Evolutionary conservation across 92 coral and sea anemone genomes (phyloP).

Genomic region (Actinostola sp.): DNA sequence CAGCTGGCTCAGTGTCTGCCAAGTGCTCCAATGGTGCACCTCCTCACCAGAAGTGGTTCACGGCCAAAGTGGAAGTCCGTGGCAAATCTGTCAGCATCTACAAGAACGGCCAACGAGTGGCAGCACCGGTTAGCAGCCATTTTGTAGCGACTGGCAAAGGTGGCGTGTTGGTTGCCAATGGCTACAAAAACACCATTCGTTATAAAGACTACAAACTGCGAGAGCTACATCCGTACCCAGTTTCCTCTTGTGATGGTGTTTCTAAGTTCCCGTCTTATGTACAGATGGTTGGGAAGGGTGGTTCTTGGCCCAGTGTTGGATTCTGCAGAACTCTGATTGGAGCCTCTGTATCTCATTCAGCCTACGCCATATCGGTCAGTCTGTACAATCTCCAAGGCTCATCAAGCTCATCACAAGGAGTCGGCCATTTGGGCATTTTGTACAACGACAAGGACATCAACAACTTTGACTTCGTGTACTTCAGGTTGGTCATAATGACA

Average conservation of each 20-base stretch:
- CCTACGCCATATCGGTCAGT: no score
- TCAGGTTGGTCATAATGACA: no score
- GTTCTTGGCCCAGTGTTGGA: slow-evolving; percentile 8
- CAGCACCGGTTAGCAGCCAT: slow-evolving; percentile 24
- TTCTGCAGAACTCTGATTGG: neutral
- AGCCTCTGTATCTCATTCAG: no score
- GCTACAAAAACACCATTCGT: slow-evolving; percentile 57
- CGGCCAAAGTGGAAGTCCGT: neutral
- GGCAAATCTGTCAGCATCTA: slow-evolving; percentile 33
- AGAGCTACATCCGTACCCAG: neutral
- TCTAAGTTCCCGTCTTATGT: no score
- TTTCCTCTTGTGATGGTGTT: no score
- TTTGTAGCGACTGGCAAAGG: slow-evolving; percentile 50
- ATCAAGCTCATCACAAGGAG: no score
- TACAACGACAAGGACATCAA: neutral
- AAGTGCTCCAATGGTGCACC: slow-evolving; percentile 12
- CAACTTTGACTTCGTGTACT: no score
- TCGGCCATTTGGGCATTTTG: no score
- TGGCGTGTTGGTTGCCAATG: slow-evolving; percentile 71
- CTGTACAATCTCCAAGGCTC: no score
- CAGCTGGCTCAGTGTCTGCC: no score
- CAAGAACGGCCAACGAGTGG: slow-evolving; percentile 29
- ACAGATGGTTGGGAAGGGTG: neutral
- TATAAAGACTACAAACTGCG: slow-evolving; percentile 35
- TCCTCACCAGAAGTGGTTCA: neutral